phyloP scores from a whole-genome alignment of 2,888 invertebrate genomes.

The Napeogenes sylphis region DNA sequence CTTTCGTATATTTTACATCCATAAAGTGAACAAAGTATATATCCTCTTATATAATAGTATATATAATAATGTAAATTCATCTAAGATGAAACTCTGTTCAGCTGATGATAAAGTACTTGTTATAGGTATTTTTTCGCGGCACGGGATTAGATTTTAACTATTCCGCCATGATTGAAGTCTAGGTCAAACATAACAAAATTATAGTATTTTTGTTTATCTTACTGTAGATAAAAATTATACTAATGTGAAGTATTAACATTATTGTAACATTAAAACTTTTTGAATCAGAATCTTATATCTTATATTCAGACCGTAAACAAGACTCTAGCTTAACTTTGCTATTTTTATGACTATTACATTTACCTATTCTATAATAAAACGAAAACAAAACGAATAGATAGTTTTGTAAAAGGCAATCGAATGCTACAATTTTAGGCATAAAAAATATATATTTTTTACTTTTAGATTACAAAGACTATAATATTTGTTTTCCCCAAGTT shows the following conservation, averaged over 20 bases:
- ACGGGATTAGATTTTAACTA: no score
- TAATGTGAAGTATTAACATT: neutral
- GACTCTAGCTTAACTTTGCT: neutral
- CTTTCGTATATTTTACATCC: slow-evolving; percentile 17
- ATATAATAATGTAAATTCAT: no score
- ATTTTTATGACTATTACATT: slow-evolving; percentile 1
- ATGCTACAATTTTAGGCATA: no score
- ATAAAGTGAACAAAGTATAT: neutral
- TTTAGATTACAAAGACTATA: no score
- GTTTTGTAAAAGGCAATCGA: neutral
- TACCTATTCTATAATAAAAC: neutral
- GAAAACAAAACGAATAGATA: neutral
- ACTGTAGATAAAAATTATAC: neutral
- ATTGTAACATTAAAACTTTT: slow-evolving; percentile 1
- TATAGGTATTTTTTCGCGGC: no score
- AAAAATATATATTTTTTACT: no score
- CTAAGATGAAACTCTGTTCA: no score
- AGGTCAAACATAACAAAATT: no score
- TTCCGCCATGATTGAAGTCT: no score
- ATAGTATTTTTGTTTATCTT: neutral
- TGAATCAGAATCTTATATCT: neutral
- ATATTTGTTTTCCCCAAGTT: no score
- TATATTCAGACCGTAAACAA: neutral
- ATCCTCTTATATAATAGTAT: no score
- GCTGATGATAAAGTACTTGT: no score